Percentiles rank a stretch among this genome's conserved stretches.
These are phyloP conservation scores for Formica selysi DNA, from an alignment of 1,140 invertebrate genomes.

Conservation along the genomic window DNA sequence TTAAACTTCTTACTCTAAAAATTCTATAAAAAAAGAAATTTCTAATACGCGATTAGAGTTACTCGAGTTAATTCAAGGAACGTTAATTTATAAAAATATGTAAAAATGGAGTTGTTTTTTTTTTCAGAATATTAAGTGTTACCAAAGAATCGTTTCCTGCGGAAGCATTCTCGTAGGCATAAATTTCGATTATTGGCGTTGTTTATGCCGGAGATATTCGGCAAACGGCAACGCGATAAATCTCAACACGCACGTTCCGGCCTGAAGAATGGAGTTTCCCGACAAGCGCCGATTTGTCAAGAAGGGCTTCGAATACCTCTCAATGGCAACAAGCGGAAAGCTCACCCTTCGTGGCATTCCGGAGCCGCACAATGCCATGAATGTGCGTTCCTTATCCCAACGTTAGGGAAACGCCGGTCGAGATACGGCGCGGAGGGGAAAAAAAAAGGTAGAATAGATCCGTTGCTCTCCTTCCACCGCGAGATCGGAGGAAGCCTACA, in stretches of 20 bases:
- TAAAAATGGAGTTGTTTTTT: conserved; percentile 3
- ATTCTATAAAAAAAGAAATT: not conserved
- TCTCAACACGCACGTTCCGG: conserved; percentile 75
- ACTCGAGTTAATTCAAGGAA: not conserved
- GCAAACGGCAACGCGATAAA: conserved; percentile 81
- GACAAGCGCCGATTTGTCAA: conserved; percentile 86
- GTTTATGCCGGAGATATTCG: conserved; percentile 77
- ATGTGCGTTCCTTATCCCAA: conserved; percentile 77
- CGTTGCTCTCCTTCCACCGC: conserved; percentile 50
- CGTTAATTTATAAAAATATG: not conserved
- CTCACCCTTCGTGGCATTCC: conserved; percentile 79
- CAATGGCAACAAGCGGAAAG: conserved; percentile 85
- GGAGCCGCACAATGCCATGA: conserved; percentile 80
- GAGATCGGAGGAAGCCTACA: conserved; percentile 78
- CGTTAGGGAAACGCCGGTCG: conserved; percentile 61
- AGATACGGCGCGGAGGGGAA: conserved; percentile 26
- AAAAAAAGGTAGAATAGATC: conserved; percentile 61
- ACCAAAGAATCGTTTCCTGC: conserved; percentile 48
- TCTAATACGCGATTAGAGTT: not conserved
- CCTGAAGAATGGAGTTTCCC: conserved; percentile 82
- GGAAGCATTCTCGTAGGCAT: conserved; percentile 60
- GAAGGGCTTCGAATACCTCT: conserved; percentile 83
- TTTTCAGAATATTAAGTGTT: conserved; percentile 2
- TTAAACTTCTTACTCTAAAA: not conserved
- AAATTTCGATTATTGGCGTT: conserved; percentile 81